Percentiles rank a stretch among this genome's conserved stretches.
phyloP scores from a whole-genome alignment of 2,888 invertebrate species.

The Camptogramma bilineatum region DNA sequence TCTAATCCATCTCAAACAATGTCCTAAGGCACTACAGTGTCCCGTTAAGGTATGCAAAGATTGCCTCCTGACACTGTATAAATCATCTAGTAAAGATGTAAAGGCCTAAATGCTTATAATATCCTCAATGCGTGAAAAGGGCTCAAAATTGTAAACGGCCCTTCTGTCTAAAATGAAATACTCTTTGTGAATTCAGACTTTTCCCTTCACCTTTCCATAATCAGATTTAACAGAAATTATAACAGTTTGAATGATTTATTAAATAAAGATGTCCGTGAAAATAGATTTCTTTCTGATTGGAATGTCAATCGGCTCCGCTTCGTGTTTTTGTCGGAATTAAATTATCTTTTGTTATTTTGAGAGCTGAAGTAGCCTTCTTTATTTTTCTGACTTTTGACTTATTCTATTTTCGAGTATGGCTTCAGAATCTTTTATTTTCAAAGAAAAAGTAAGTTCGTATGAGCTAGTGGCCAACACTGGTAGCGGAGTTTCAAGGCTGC shows the following conservation, averaged over 20 bases:
- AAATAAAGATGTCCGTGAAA: conserved; percentile 61
- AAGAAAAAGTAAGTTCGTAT: no score
- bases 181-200: conserved; percentile 48
- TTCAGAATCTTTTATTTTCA: no score
- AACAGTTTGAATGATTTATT: conserved; percentile 74
- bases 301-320: conserved; percentile 48
- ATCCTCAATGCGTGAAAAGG: not conserved
- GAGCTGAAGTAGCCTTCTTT: not conserved
- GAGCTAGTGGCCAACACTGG: no score
- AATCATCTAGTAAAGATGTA: no score
- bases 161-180: conserved; percentile 40
- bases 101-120: no score
- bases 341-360: conserved; percentile 22
- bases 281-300: conserved; percentile 53
- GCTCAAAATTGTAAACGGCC: not conserved
- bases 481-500: no score
- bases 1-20: no score
- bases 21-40: no score
- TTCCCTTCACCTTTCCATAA: conserved; percentile 63
- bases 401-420: no score
- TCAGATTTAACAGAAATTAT: conserved; percentile 74
- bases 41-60: no score
- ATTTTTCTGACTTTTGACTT: not conserved
- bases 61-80: no score
- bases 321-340: conserved; percentile 34